phyloP scores from a whole-genome alignment of 2,888 invertebrate genomes.

The Strigamia crassipes region DNA sequence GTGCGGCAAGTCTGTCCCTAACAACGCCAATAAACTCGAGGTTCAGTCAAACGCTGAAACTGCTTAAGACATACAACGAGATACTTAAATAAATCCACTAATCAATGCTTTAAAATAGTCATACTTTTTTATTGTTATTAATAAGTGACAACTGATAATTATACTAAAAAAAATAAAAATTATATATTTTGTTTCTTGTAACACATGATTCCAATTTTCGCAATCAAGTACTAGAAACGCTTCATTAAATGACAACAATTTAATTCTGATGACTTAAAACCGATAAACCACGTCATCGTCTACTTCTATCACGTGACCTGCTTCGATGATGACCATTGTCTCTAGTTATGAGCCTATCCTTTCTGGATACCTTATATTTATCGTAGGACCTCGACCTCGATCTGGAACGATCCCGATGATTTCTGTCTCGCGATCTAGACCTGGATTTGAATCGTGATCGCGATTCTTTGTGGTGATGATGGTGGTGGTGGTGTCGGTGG shows the following conservation, averaged over 20 bases:
- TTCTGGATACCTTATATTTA: constrained; percentile 41
- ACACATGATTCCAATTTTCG: background rate
- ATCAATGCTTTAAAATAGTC: background rate
- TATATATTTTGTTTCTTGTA: background rate
- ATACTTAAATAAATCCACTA: background rate
- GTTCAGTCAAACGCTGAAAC: background rate
- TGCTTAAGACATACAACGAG: background rate
- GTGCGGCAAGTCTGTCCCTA: background rate
- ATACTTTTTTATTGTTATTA: background rate
- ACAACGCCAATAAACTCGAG: background rate
- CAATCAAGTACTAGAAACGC: background rate
- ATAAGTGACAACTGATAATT: background rate
- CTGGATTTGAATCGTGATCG: constrained; percentile 47
- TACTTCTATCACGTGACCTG: constrained; percentile 48
- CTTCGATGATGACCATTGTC: constrained; percentile 50
- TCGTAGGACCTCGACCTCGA: constrained; percentile 47
- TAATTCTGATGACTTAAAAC: background rate
- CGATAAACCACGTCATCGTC: constrained; percentile 18
- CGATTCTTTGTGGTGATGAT: constrained; percentile 34
- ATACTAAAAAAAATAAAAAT: background rate
- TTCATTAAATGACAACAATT: background rate
- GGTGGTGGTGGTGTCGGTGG: constrained; percentile 1
- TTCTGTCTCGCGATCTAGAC: constrained; percentile 39
- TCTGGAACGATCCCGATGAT: constrained; percentile 45
- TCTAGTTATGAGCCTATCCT: constrained; percentile 10